These are phyloP conservation scores for Aphrocallistes beatrix DNA, from an alignment of 37 sponge, comb jelly and placozoan species.

Conservation along the genomic window DNA sequence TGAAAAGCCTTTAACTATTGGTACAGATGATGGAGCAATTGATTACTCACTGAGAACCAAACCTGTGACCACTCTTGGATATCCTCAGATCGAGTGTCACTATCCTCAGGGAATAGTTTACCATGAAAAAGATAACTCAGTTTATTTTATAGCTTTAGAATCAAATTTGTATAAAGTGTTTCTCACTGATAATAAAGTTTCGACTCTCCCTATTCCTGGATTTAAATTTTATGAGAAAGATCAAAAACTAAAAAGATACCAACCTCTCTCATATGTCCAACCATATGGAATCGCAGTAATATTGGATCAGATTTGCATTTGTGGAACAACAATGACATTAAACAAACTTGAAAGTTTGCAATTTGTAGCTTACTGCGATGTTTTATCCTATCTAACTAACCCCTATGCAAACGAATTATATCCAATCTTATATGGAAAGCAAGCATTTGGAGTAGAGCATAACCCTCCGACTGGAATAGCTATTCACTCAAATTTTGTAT, in stretches of 20 bases:
- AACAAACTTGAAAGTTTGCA: too few species aligned
- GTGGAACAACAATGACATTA: too few species aligned
- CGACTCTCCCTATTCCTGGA: not conserved
- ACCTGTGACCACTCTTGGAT: not conserved
- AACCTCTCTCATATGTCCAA: not conserved
- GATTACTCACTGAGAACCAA: not conserved
- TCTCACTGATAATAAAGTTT: too few species aligned
- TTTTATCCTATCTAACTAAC: too few species aligned
- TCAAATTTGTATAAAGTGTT: too few species aligned
- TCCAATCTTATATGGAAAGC: too few species aligned
- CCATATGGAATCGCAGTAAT: not conserved
- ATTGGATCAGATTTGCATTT: too few species aligned
- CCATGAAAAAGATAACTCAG: not conserved
- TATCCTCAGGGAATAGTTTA: conserved; percentile 13
- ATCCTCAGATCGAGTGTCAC: not conserved
- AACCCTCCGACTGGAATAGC: not conserved
- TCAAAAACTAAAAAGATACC: too few species aligned
- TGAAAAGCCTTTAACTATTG: not conserved
- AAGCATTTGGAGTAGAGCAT: not conserved
- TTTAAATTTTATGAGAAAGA: not conserved
- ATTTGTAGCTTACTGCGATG: too few species aligned
- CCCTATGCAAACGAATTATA: too few species aligned
- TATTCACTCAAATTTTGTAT: not conserved
- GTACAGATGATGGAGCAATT: not conserved
- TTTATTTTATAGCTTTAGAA: too few species aligned